phyloP scores from a whole-genome alignment of 2,797 vertebrate genomes.

The Dallia pectoralis region DNA sequence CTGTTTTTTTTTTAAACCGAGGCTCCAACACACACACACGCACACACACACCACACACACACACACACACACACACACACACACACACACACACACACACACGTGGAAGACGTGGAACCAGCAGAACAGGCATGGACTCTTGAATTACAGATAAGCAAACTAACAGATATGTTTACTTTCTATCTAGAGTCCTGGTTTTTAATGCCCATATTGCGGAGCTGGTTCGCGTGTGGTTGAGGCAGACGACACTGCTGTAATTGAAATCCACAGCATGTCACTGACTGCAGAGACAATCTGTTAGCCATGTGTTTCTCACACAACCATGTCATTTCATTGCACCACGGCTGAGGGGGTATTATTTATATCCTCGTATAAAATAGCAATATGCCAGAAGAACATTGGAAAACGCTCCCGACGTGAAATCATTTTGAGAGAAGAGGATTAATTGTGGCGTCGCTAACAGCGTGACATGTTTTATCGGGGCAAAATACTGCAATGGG shows the following conservation, averaged over 20 bases:
- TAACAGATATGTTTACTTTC: too few relatives aligned
- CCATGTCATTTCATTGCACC: constrained; percentile 77
- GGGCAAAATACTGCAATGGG: constrained; percentile 22
- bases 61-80: constrained; percentile 7
- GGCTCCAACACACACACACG: too few relatives aligned
- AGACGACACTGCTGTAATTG: constrained; percentile 72
- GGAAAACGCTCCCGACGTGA: constrained; percentile 71
- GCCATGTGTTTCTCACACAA: constrained; percentile 77
- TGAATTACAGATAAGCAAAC: too few relatives aligned
- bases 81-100: constrained; percentile 13
- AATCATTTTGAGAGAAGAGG: constrained; percentile 44
- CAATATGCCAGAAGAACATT: constrained; percentile 77
- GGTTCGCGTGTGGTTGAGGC: constrained; percentile 53
- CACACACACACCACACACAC: constrained; percentile 2
- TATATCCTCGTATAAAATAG: constrained; percentile 74
- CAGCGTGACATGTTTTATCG: constrained; percentile 31
- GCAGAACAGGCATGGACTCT: too few relatives aligned
- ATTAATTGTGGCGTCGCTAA: constrained; percentile 54
- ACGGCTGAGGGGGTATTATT: constrained; percentile 78
- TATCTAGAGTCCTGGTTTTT: too few relatives aligned
- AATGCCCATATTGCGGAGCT: constrained; percentile 33
- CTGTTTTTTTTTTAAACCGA: too few relatives aligned
- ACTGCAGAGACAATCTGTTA: constrained; percentile 85
- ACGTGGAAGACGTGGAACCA: constrained; percentile 2
- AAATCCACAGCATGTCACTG: constrained; percentile 74